These are phyloP conservation scores for Anolis carolinensis DNA, from an alignment of 2,113 vertebrate genomes.

Conservation along the genomic window DNA sequence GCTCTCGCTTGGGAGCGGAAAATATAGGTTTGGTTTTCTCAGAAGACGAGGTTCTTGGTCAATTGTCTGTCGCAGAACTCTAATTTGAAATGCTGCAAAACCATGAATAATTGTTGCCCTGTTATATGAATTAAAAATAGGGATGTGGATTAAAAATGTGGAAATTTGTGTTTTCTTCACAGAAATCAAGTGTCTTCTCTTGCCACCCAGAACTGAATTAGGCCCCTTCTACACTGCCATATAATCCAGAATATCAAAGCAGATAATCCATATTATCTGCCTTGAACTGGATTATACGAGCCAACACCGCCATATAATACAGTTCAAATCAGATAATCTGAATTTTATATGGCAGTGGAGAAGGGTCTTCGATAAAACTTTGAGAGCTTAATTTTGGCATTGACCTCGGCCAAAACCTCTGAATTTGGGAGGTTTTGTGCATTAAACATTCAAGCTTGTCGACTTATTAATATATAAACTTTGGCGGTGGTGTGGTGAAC, in stretches of 20 bases:
- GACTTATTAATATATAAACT: neutral
- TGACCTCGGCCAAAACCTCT: neutral
- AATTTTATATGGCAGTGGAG: neutral
- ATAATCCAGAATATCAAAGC: too few species aligned
- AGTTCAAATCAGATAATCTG: too few species aligned
- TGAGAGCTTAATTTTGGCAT: too few species aligned
- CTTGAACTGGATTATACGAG: too few species aligned
- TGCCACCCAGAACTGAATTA: neutral
- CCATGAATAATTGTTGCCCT: neutral
- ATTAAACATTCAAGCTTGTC: neutral
- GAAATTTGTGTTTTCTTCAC: neutral
- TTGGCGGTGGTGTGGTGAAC: neutral
- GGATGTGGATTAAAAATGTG: neutral
- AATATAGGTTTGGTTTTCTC: neutral
- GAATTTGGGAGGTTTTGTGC: neutral
- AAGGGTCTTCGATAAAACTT: neutral
- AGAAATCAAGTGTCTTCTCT: neutral
- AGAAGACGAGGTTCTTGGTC: neutral
- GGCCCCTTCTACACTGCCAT: too few species aligned
- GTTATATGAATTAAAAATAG: neutral
- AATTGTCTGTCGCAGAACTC: neutral
- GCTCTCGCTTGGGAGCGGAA: neutral
- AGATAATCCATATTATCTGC: too few species aligned
- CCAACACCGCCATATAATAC: too few species aligned
- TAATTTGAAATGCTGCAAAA: neutral